Base-by-base conservation (phyloP, 2,113 vertebrate species). In the Canis aureus region DNA sequence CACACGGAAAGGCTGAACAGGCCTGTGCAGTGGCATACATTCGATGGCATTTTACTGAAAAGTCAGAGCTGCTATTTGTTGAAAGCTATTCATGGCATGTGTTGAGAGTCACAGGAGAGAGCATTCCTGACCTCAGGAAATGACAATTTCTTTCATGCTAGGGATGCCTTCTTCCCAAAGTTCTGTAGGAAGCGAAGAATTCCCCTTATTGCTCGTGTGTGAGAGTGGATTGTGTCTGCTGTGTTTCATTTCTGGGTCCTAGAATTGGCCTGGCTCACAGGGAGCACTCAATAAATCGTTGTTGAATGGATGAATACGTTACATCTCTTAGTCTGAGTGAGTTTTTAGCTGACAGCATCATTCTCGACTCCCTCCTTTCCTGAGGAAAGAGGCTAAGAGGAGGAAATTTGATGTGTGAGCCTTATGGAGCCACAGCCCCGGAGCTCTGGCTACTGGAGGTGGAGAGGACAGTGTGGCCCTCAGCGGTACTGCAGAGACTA, bases 81-180 rank as follows among this genome's bases (percentile, higher is more conserved):
- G 97, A 98, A 92, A 90, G 96, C 94, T 51, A 89, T 95, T 98
- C 94, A 96, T 5, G 17, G 92, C 25, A 80, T 92, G 82, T 87
- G 73, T 22, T 53, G 17, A 35, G 5, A 89, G 64, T 49, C 38
- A 29, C 12, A 20, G 38, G 17, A 93, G 88, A 69, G 29, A 29
- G 35, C 20, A 15, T 51, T 81, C 23, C 23, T 11, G 29, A 71
- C 71, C 91, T 43, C 23, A 91, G 67, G 88, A 74, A 78, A 93
- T 20, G 78, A 71, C 22, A 53, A 35, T 8, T 74, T 81, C 91
- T 93, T 95, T 89, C 66, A 69, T 49, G 32, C 81, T 55, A 83
- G 38, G 5, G 89, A 60, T 79, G 78, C 35, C 55, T 92, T 78
- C 64, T 38, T 27, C 0, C 13, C 19, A 35, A 73, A 78, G 91